These are phyloP conservation scores for Odontocolon sp. DNA, from an alignment of 2,888 invertebrate species.

Conservation along the genomic window DNA sequence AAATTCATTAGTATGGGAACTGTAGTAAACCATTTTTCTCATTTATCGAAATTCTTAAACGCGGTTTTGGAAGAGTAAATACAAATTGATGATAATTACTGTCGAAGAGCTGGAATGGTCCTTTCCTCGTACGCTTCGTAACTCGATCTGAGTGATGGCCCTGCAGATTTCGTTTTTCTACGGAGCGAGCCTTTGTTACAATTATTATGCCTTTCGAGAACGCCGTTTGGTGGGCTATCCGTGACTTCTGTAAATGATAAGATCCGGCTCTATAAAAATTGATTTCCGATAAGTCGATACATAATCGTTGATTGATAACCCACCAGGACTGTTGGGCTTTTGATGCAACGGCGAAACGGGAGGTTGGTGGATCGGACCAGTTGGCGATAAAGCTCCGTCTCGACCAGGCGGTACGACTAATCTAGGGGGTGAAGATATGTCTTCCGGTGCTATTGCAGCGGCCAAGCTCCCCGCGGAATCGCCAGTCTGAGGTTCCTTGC, in stretches of 20 bases:
- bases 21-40: conserved; percentile 75
- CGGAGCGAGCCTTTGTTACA: conserved; percentile 83
- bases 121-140: conserved; percentile 95
- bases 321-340: conserved; percentile 82
- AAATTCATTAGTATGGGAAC: conserved; percentile 92
- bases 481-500: conserved; percentile 69
- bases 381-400: conserved; percentile 81
- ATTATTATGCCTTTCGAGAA: conserved; percentile 73
- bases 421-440: conserved; percentile 74
- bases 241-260: conserved; percentile 68
- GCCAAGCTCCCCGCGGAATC: conserved; percentile 66
- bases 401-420: conserved; percentile 76
- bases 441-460: conserved; percentile 67
- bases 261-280: background rate
- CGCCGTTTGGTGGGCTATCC: conserved; percentile 82
- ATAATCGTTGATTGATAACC: conserved; percentile 17
- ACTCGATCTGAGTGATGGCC: conserved; percentile 82
- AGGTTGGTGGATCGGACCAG: conserved; percentile 79
- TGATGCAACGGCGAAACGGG: conserved; percentile 83
- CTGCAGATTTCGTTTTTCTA: conserved; percentile 82
- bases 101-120: conserved; percentile 91
- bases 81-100: conserved; percentile 82
- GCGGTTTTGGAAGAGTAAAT: background rate
- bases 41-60: background rate
- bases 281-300: background rate